These are phyloP conservation scores for Drosophila hawaiiensis DNA, from an alignment of 2,888 invertebrate genomes.

Conservation along the genomic window DNA sequence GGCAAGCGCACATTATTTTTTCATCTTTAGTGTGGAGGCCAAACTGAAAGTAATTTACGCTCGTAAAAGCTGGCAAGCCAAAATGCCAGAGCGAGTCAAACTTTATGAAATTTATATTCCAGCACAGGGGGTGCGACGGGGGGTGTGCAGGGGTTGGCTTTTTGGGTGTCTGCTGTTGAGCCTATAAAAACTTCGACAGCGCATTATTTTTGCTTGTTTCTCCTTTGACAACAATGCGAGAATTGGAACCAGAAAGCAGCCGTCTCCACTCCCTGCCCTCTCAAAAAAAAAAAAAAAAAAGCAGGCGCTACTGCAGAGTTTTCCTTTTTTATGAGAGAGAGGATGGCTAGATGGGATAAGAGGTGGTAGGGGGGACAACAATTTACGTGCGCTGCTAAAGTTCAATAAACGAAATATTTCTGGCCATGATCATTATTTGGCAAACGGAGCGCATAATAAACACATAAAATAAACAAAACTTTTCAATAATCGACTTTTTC, in stretches of 20 bases:
- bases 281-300: not conserved
- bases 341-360: not conserved
- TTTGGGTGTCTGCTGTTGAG: constrained; percentile 71
- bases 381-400: constrained; percentile 81
- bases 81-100: constrained; percentile 63
- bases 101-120: constrained; percentile 82
- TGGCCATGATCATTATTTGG: constrained; percentile 84
- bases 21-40: constrained; percentile 82
- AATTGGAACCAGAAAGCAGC: constrained; percentile 40
- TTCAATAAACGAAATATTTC: constrained; percentile 83
- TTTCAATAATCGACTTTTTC: constrained; percentile 81
- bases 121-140: constrained; percentile 21
- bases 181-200: constrained; percentile 80
- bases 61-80: constrained; percentile 77
- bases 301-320: constrained; percentile 17
- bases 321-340: constrained; percentile 10
- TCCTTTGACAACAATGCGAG: constrained; percentile 78
- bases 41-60: constrained; percentile 83
- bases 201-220: constrained; percentile 80
- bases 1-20: constrained; percentile 81
- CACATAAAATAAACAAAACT: constrained; percentile 82
- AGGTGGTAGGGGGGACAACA: constrained; percentile 32
- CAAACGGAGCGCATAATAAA: constrained; percentile 84
- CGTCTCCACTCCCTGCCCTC: not conserved
- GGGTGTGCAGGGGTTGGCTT: constrained; percentile 1